Evolutionary conservation across 2,113 vertebrate genomes (phyloP), one percentile per base, ranked within the genome.

Genomic region (Turnix velox): DNA sequence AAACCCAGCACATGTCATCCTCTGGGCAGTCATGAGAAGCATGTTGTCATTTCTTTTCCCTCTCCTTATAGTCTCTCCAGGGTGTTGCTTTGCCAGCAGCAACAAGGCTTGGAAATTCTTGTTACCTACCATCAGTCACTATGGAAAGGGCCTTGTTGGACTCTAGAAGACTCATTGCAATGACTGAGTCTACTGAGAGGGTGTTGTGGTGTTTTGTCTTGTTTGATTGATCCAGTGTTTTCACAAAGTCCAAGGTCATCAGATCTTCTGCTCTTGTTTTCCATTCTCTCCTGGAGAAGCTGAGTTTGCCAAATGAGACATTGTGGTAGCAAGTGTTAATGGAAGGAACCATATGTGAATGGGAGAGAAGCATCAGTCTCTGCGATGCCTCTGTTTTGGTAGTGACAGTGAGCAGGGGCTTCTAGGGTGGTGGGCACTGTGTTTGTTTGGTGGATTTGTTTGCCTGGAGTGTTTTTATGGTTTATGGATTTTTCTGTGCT

Each of bases 291-390:
- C 16, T 76, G 52, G 18, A 52, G 63, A 31, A 67, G 18, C 68
- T 67, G 30, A 9, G 27, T 63, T 74, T 84, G 49, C 22, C 54
- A n/a, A 40, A 61, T 1, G 13, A 54, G 46, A 37, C 22, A 8
- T 20, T 0, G 2, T 4, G 4, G 19, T 20, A 14, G 35, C 6
- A 16, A 31, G 16, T 35, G 42, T 18, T 45, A 5, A 43, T 37
- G 31, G 58, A 59, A 67, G 31, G 20, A 7, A n/a, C 37, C 35
- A 23, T 1, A 0, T 62, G 40, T 48, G 49, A 73, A 30, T n/a
- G 33, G 43, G 20, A 57, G 33, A 28, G 28, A 63, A 75, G 14
- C 18, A 19, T 54, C 35, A 54, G 18, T 54, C 33, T 45, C 37
- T 78, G 30, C 9, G 10, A 23, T 65, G 20, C 37, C 57, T 65